Conservation (phyloP, 2,797 vertebrate genomes). For the Halcyon leucocephala region DNA sequence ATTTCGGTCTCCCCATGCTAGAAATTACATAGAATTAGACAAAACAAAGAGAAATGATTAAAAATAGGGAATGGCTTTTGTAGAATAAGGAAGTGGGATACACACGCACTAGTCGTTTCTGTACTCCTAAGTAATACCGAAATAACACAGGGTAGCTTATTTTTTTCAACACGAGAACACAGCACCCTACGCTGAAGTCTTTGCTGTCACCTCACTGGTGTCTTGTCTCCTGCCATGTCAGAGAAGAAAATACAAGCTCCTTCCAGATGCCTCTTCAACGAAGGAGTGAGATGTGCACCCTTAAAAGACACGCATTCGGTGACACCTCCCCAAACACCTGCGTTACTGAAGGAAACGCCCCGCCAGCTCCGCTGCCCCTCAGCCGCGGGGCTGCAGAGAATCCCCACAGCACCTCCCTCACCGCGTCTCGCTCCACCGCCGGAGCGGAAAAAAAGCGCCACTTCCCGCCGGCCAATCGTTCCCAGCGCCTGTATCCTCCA, state of each 20-base stretch:
- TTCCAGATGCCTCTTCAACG: not conserved
- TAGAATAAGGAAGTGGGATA: accelerated
- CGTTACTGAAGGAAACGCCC: accelerated
- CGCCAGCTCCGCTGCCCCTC: accelerated
- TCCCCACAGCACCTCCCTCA: not conserved
- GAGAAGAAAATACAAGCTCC: not conserved
- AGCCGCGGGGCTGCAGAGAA: accelerated
- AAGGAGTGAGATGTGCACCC: accelerated
- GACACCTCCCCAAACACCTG: accelerated
- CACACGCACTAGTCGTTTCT: not conserved
- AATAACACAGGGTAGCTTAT: accelerated
- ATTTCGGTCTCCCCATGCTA: not conserved
- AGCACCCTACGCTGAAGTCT: accelerated
- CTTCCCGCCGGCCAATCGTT: not conserved
- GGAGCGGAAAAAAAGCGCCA: not conserved
- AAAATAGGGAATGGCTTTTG: accelerated
- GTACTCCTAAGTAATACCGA: accelerated
- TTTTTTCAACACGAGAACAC: not conserved
- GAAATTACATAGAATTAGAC: too few relatives aligned
- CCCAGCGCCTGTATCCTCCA: accelerated
- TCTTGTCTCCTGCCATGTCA: accelerated
- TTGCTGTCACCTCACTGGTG: not conserved
- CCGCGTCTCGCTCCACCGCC: not conserved
- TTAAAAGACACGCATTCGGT: accelerated
- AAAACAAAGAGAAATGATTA: accelerated